Evolutionary conservation across 2,888 invertebrate genomes (phyloP), one percentile per base, ranked within the genome.

Genomic region (Caenorhabditis sp.): DNA sequence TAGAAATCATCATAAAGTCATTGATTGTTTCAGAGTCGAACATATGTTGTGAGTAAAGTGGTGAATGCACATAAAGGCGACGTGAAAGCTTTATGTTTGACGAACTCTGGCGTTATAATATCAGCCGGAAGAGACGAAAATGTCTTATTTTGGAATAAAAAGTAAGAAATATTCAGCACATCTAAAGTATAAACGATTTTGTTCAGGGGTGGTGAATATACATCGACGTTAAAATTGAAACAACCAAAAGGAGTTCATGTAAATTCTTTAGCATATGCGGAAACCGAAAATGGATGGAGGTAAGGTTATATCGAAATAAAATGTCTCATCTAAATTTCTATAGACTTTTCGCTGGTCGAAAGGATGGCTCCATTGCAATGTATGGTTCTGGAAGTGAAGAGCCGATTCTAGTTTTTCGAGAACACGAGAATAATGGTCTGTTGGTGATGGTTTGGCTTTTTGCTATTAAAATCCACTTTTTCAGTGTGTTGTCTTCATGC

Each of bases 401-500:
- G n/a, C 74, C 81, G 1, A 53, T 75, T 20, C 25, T 52, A 0
- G 49, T 73, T 2, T 74, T 72, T 27, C 61, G 62, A 5, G 75
- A 76, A 49, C 83, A 83, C 63, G 53, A 53, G 1, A 57, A 68
- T 21, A 83, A 83, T 36, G 82, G 81, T 81, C 54, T n/a, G n/a
- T n/a, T n/a, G n/a, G n/a, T n/a, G n/a, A n/a, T n/a, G n/a, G n/a
- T n/a, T n/a, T n/a, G n/a, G n/a, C n/a, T n/a, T n/a, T n/a, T n/a
- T n/a, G n/a, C n/a, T n/a, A n/a, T n/a, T n/a, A n/a, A n/a, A n/a
- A n/a, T n/a, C n/a, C n/a, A n/a, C n/a, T n/a, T n/a, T 84, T 82
- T 52, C 82, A 90, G 91, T 91, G 8, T 90, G 90, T 84, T 85
- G 89, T 36, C 83, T 91, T 57, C 87, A 88, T 50, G 85, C 88